phyloP scores from a whole-genome alignment of 2,797 vertebrate species.

The Xenopus petersii region DNA sequence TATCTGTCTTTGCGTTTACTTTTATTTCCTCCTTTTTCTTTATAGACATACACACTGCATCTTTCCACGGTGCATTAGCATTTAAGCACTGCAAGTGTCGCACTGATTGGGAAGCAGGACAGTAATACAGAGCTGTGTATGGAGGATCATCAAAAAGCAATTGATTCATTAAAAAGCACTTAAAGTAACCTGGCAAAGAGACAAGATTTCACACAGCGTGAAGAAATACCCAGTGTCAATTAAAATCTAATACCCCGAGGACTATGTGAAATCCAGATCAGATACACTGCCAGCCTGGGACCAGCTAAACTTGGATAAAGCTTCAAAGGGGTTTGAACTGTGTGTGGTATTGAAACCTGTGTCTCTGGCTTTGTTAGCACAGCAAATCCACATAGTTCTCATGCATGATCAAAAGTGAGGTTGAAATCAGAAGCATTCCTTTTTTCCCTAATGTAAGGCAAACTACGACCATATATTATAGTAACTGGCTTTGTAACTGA shows the following conservation, averaged over 20 bases:
- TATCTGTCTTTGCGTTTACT: too few species aligned
- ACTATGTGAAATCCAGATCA: conserved; percentile 35
- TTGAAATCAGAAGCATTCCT: neutral
- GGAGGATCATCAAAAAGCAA: conserved; percentile 43
- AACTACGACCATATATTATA: too few species aligned
- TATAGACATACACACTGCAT: neutral
- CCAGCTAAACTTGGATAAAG: conserved; percentile 21
- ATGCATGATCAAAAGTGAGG: too few species aligned
- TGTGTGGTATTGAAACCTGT: conserved; percentile 25
- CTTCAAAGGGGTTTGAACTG: conserved; percentile 35
- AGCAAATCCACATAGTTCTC: conserved; percentile 14
- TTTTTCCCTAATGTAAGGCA: too few species aligned
- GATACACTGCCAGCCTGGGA: conserved; percentile 20
- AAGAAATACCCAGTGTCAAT: conserved; percentile 36
- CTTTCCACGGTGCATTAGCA: conserved; percentile 2
- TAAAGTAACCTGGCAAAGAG: conserved; percentile 41
- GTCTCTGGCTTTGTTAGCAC: conserved; percentile 25
- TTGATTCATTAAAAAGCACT: conserved; percentile 46
- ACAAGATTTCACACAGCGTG: conserved; percentile 41
- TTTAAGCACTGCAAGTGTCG: conserved; percentile 20
- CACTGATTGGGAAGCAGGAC: neutral
- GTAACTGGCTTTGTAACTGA: too few species aligned
- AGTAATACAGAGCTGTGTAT: conserved; percentile 28
- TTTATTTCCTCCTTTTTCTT: too few species aligned
- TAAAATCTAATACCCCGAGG: conserved; percentile 42